phyloP scores from a whole-genome alignment of 1,140 invertebrate genomes.

The Cataglyphis hispanica region DNA sequence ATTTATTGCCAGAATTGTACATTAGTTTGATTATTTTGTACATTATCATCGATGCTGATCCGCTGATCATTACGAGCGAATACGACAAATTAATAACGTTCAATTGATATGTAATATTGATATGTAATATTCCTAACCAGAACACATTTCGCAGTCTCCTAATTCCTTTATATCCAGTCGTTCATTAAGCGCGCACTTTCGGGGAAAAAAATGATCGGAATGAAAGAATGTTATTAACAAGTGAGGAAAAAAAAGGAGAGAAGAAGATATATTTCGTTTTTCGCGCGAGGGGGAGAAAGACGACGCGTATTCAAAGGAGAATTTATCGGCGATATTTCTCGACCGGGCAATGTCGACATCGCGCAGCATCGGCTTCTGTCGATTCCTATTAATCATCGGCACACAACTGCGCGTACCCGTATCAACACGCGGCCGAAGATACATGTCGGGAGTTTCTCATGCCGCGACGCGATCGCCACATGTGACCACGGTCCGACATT shows the following conservation, averaged over 20 bases:
- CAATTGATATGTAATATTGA: constrained; percentile 18
- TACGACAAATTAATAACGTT: constrained; percentile 57
- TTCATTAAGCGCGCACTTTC: constrained; percentile 1
- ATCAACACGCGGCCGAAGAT: constrained; percentile 45
- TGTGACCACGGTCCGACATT: constrained; percentile 65
- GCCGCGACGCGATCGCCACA: constrained; percentile 50
- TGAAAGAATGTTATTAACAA: constrained; percentile 38
- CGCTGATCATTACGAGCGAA: constrained; percentile 9
- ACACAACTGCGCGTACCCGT: constrained; percentile 34
- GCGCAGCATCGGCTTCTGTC: constrained; percentile 59
- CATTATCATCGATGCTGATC: constrained; percentile 21
- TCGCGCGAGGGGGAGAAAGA: background rate
- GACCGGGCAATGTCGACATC: constrained; percentile 4
- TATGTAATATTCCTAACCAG: constrained; percentile 7
- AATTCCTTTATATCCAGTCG: constrained; percentile 12
- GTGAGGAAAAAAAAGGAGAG: background rate
- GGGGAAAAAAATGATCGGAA: background rate
- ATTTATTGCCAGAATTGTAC: background rate
- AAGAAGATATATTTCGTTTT: constrained; percentile 58
- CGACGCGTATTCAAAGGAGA: constrained; percentile 40
- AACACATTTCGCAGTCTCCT: constrained; percentile 17
- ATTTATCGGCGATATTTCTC: constrained; percentile 70
- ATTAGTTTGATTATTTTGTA: constrained; percentile 31
- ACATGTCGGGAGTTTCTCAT: constrained; percentile 66
- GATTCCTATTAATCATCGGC: constrained; percentile 71